Evolutionary conservation across 2,888 invertebrate genomes (phyloP), one percentile per base, ranked within the genome.

Genomic region (Mesorhabditis spiculigera): DNA sequence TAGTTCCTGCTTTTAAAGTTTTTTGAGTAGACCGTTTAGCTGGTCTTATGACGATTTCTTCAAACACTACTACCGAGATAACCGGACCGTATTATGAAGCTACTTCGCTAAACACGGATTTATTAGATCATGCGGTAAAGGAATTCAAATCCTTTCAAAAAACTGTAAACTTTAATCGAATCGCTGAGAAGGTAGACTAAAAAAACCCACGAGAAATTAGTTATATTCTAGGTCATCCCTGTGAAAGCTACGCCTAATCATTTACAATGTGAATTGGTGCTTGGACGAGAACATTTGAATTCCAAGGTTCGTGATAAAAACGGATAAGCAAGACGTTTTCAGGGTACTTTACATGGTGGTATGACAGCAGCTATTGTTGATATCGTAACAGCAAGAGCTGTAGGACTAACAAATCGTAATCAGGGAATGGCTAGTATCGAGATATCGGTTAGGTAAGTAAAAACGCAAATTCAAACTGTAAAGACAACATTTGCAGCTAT

Each of bases 281-380:
- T 84, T 43, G 77, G 78, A 16, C 70, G 77, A n/a, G 82, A 84
- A 65, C 82, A 84, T 72, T 70, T 82, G 43, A 84, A 84, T 68
- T 77, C 79, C 8, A 82, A 82, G 70, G 80, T 77, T 13, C 5
- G 41, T 45, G 10, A 58, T 58, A 45, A 66, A 5, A 6, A 45
- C n/a, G 42, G 10, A 13, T 63, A 68, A 28, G 43, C 65, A n/a
- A 68, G 42, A 69, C 6, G 41, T 62, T 63, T 65, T 70, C 62
- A 78, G 75, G 82, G 81, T 45, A 81, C 83, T 5, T 71, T 83
- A 16, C 82, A 83, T 71, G 82, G 82, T 50, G 83, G 84, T 6
- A 78, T 79, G 61, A 79, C 81, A 4, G 84, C 84, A 5, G 72
- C 80, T 13, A 71, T 84, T 65, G 80, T 81, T 6, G 84, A 84